Base-by-base conservation (phyloP, 2,888 invertebrate species). In the Zygogramma bicolorata region DNA sequence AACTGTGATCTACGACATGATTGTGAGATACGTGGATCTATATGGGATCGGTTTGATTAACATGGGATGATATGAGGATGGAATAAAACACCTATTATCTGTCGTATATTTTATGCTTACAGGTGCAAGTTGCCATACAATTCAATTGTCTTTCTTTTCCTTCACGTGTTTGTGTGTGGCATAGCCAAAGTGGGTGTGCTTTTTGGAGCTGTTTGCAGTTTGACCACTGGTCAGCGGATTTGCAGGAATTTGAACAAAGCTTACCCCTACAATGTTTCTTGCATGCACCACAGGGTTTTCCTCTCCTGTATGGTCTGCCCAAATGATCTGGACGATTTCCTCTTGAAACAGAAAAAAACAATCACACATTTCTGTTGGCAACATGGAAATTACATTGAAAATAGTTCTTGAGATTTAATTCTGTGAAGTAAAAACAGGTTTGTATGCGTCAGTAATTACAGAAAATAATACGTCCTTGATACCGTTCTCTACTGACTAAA, bases 221-320 rank as follows among this genome's bases (percentile, higher is more conserved):
- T 65, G 91, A 90, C 91, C 91, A 95, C 40, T 89, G 86, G 85
- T 94, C 93, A 46, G 91, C 91, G 74, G 89, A 89, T 18, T 40
- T 89, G 88, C 95, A 95, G 0, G 91, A 83, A 87, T 95, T 95
- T 42, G 90, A 92, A 87, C 95, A 95, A n/a, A 95, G 89, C 76
- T 90, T 89, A 38, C 89, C 90, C 10, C 89, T 88, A 84, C 95
- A 95, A 75, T 90, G 86, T 25, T 88, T 86, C 20, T 90, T 89
- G 83, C 95, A 95, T 67, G 90, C 89, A 31, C 86, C 88, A 84
- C 95, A 95, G 0, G 92, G 89, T 61, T 86, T 84, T 0, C 93
- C 93, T 53, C 86, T 86, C 83, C 90, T 90, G 87, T 95, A 95
- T 0, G 95, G 95, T 65, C 87, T 89, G 3, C 92, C 91, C 3